phyloP scores from a whole-genome alignment of 2,888 invertebrate genomes.

The Tetheella fluctuosa region DNA sequence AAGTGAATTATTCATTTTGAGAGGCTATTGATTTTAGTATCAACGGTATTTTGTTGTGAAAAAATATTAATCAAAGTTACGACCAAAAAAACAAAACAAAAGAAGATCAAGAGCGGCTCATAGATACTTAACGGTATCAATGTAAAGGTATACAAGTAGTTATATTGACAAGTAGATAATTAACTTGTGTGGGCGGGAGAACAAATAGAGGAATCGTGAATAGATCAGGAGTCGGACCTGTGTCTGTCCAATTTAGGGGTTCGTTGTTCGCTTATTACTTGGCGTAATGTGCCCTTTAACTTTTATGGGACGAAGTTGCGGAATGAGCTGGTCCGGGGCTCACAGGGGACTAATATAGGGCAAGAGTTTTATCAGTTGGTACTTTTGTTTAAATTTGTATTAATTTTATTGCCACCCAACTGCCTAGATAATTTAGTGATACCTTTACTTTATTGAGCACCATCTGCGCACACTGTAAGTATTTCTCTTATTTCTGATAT shows the following conservation, averaged over 20 bases:
- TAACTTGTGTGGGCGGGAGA: constrained; percentile 11
- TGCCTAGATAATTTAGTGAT: constrained; percentile 31
- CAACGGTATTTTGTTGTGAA: constrained; percentile 14
- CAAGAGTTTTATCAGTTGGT: constrained; percentile 71
- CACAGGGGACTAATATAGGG: constrained; percentile 72
- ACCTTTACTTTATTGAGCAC: neutral
- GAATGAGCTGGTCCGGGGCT: constrained; percentile 59
- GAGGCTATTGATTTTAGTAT: constrained; percentile 37
- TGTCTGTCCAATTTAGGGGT: constrained; percentile 68
- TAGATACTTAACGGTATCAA: neutral
- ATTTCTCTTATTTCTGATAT: neutral
- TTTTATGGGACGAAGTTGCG: constrained; percentile 79
- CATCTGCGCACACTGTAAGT: neutral
- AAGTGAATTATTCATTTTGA: constrained; percentile 42
- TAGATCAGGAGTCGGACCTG: constrained; percentile 61
- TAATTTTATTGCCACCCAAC: constrained; percentile 55
- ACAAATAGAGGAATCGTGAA: constrained; percentile 50
- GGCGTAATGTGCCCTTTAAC: constrained; percentile 81
- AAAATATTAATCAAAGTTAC: neutral
- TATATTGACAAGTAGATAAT: constrained; percentile 6
- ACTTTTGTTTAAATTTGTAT: constrained; percentile 67
- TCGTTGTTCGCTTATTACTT: constrained; percentile 79
- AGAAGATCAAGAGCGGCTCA: neutral
- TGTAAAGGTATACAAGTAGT: neutral
- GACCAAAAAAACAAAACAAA: neutral